These are phyloP conservation scores for Andrena fulva DNA, from an alignment of 2,888 invertebrate genomes.

Conservation along the genomic window DNA sequence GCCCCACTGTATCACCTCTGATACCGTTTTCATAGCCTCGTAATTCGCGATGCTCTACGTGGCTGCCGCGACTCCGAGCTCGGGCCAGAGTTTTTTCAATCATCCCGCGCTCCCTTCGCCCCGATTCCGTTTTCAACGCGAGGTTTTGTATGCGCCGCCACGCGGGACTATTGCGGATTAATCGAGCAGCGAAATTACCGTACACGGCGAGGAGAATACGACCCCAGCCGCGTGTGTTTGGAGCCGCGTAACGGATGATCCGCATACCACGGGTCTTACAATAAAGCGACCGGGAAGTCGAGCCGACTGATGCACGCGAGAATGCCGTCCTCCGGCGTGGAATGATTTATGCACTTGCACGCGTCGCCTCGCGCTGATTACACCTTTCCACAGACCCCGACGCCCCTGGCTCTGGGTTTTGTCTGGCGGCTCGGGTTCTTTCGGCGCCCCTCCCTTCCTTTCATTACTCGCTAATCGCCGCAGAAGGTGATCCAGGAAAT, in stretches of 20 bases:
- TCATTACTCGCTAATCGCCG: no score
- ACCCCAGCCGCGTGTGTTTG: slow-evolving; percentile 11
- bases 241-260: slow-evolving; percentile 49
- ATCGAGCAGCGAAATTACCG: slow-evolving; percentile 47
- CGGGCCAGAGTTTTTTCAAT: slow-evolving; percentile 22
- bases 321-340: slow-evolving; percentile 43
- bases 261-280: slow-evolving; percentile 46
- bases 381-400: slow-evolving; percentile 15
- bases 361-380: slow-evolving; percentile 42
- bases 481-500: no score
- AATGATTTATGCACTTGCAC: slow-evolving; percentile 56
- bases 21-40: background rate
- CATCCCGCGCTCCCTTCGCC: slow-evolving; percentile 8
- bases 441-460: background rate
- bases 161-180: slow-evolving; percentile 40
- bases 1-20: background rate
- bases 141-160: slow-evolving; percentile 35
- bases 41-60: background rate
- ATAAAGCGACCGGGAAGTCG: slow-evolving; percentile 48
- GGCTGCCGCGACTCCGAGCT: background rate
- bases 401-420: background rate
- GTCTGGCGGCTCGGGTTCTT: background rate
- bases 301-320: slow-evolving; percentile 31
- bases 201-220: slow-evolving; percentile 9
- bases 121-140: background rate